phyloP scores from a whole-genome alignment of 2,797 vertebrate genomes.

The Syngnathus rostellatus region DNA sequence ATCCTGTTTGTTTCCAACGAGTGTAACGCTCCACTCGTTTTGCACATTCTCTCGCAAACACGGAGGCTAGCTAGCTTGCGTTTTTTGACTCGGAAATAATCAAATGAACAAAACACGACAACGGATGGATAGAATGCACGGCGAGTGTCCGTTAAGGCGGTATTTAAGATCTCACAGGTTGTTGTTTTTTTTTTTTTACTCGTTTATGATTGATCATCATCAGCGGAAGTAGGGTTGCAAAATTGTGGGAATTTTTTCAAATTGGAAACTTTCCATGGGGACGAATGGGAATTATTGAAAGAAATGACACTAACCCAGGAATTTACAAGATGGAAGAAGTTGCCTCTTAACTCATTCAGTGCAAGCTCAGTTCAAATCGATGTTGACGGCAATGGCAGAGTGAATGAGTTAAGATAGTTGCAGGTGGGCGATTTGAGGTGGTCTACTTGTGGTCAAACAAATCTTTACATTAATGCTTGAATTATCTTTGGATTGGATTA shows the following conservation, averaged over 20 bases:
- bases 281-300: not conserved
- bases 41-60: constrained; percentile 89
- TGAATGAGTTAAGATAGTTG: not conserved
- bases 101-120: constrained; percentile 21
- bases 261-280: not conserved
- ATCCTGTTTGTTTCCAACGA: constrained; percentile 23
- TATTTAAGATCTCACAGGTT: constrained; percentile 95
- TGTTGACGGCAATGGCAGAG: no score
- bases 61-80: constrained; percentile 82
- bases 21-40: constrained; percentile 70
- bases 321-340: no score
- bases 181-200: constrained; percentile 27
- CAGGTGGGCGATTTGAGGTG: not conserved
- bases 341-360: not conserved
- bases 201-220: constrained; percentile 54
- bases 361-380: no score
- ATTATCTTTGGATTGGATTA: not conserved
- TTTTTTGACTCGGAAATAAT: constrained; percentile 56
- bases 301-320: not conserved
- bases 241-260: not conserved
- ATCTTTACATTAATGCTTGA: not conserved
- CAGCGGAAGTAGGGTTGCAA: not conserved
- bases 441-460: not conserved
- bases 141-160: constrained; percentile 99
- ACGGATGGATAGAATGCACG: constrained; percentile 74